A percentile compares a stretch with the other conserved stretches of the same genome.
phyloP scores from a whole-genome alignment of 1,140 invertebrate species.

The Halesus radiatus region DNA sequence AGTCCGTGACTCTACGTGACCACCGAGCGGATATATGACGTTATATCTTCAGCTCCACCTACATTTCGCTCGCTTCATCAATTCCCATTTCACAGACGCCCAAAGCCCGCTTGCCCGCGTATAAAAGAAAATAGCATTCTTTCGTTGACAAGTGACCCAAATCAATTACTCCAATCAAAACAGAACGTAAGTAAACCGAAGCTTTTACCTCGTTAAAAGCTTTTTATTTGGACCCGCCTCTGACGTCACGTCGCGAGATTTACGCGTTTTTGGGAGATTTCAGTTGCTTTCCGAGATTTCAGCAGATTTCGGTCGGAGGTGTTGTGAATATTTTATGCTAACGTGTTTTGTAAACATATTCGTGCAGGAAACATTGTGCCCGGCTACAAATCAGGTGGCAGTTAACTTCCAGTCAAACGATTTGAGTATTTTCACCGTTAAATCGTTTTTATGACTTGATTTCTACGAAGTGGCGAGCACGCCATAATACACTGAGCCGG shows the following conservation, averaged over 20 bases:
- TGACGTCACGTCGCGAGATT: constrained; percentile 30
- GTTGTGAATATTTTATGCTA: constrained; percentile 23
- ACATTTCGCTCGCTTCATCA: constrained; percentile 19
- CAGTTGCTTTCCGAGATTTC: neutral
- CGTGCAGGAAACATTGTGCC: constrained; percentile 22
- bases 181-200: constrained; percentile 24
- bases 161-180: constrained; percentile 38
- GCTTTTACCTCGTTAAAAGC: constrained; percentile 39
- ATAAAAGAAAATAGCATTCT: constrained; percentile 21
- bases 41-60: neutral
- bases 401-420: constrained; percentile 21
- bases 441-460: constrained; percentile 34
- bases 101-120: neutral
- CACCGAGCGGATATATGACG: too few species aligned
- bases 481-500: constrained; percentile 8
- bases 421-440: constrained; percentile 26
- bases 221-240: constrained; percentile 20
- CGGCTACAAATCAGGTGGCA: constrained; percentile 22
- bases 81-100: constrained; percentile 17
- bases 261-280: constrained; percentile 16
- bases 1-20: too few species aligned
- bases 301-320: neutral
- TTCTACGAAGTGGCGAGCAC: constrained; percentile 23
- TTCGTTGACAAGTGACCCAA: constrained; percentile 31
- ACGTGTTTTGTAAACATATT: constrained; percentile 31